A percentile compares a stretch with the other conserved stretches of the same genome.
phyloP scores from a whole-genome alignment of 2,888 invertebrate genomes.

The Celastrina argiolus region DNA sequence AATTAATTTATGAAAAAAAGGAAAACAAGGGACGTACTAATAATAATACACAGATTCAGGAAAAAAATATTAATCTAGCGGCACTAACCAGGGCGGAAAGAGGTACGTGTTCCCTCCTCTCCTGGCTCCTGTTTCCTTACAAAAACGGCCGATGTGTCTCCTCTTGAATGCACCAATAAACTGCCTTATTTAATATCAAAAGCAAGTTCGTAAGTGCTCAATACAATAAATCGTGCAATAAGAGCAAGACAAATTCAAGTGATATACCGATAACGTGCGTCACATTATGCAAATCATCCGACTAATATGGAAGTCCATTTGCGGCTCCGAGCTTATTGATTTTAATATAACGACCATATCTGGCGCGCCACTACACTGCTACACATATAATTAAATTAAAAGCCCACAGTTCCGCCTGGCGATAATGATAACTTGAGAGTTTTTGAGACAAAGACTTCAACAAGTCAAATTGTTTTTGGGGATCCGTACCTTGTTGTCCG shows the following conservation, averaged over 20 bases:
- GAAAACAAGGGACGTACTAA: too few relatives aligned
- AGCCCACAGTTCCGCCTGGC: constrained; percentile 1
- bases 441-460: constrained; percentile 12
- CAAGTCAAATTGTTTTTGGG: too few relatives aligned
- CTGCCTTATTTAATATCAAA: neutral
- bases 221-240: constrained; percentile 10
- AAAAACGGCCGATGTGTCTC: too few relatives aligned
- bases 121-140: too few relatives aligned
- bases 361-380: constrained; percentile 1
- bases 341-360: constrained; percentile 31
- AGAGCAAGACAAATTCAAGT: constrained; percentile 21
- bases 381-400: constrained; percentile 19
- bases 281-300: constrained; percentile 54
- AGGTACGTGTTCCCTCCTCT: too few relatives aligned
- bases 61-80: too few relatives aligned
- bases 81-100: too few relatives aligned
- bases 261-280: constrained; percentile 34
- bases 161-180: too few relatives aligned
- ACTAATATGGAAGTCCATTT: constrained; percentile 43
- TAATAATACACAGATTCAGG: too few relatives aligned
- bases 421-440: constrained; percentile 18
- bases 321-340: constrained; percentile 33
- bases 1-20: too few relatives aligned
- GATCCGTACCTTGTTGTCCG: too few relatives aligned
- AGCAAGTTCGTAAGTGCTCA: neutral